A percentile compares a stretch with the other conserved stretches of the same genome.
These are phyloP conservation scores for Escarpia spicata DNA, from an alignment of 2,888 invertebrate species.

Conservation along the genomic window DNA sequence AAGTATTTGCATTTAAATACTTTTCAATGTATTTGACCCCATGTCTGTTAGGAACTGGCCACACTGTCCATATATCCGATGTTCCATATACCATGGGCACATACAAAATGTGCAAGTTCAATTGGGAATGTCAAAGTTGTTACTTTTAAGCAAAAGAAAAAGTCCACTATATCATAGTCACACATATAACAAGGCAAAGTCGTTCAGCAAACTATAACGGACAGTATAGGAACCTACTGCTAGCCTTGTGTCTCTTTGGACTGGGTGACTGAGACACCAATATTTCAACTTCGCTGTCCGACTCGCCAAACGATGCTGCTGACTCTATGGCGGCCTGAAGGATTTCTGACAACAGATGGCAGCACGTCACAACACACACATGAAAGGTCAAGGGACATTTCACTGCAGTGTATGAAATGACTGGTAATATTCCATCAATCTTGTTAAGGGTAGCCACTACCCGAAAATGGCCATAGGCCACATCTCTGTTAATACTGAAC, in stretches of 20 bases:
- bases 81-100: no score
- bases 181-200: background rate
- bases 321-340: conserved; percentile 25
- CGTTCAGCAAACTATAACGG: background rate
- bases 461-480: no score
- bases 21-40: no score
- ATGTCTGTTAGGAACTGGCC: no score
- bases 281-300: conserved; percentile 28
- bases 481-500: no score
- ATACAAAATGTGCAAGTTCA: no score
- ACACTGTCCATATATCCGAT: no score
- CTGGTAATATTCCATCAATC: background rate
- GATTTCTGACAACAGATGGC: conserved; percentile 22
- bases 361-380: background rate
- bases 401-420: background rate
- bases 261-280: background rate
- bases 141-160: no score
- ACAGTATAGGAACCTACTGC: background rate
- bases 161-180: background rate
- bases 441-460: no score
- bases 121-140: no score
- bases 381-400: background rate
- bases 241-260: background rate
- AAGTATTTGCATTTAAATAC: no score
- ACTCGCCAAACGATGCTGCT: conserved; percentile 21